Evolutionary conservation across 2,113 vertebrate genomes (phyloP), one percentile per base, ranked within the genome.

Genomic region (Turdus rufiventris): DNA sequence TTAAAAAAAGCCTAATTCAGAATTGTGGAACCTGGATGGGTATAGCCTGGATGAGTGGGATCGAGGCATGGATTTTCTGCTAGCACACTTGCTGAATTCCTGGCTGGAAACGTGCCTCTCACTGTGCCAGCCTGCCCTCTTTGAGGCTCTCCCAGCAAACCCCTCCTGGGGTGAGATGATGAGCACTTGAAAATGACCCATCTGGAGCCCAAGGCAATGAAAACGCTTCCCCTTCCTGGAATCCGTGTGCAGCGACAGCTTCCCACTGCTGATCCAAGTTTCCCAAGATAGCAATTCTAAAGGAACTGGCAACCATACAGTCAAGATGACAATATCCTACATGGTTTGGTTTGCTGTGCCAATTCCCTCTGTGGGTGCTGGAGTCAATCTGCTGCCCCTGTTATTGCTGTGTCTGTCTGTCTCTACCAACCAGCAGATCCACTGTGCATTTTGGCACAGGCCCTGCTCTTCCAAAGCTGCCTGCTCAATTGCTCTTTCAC

Each of bases 371-470:
- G 11, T 45, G 54, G 62, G 40, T 3, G 8, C 33, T 62, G 54
- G 50, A 89, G 70, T 57, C 90, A 81, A 77, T 40, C 38, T 6
- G 36, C 18, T 85, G 94, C 68, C 82, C 45, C 65, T 6, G 1
- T 74, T 62, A 66, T 7, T 51, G 56, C 60, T 43, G 10, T 25
- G 25, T 47, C 81, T 83, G 26, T 8, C 16, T 51, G 70, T 38
- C 48, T 65, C 94, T 82, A 73, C 53, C 81, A 91, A 85, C 79
- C 56, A 56, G 60, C 74, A 95, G 93, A 91, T 77, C 83, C 90
- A 67, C 18, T 28, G 36, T 88, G 90, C 92, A 63, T 92, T 97
- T 96, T 97, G 96, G 96, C 96, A 97, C 67, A 5, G 40, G 65
- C 50, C 86, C 28, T 24, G 4, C 54, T 94, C 67, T 72, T 87